These are phyloP conservation scores for Sialia sialis DNA, from an alignment of 2,113 vertebrate genomes.

Conservation along the genomic window DNA sequence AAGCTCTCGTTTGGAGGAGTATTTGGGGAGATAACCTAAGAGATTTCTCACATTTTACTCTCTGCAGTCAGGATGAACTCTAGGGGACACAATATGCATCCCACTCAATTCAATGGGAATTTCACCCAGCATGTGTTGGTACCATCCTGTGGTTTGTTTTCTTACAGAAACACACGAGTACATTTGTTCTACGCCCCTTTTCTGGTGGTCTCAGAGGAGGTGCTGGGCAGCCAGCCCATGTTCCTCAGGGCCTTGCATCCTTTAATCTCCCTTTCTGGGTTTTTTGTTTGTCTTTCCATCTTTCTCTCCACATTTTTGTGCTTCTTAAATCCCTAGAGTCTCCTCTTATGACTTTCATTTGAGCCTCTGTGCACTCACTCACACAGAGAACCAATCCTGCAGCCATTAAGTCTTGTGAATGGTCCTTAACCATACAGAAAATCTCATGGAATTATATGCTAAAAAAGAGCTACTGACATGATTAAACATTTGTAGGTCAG, in stretches of 20 bases:
- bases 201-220: constrained; percentile 30
- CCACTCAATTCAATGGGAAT: constrained; percentile 34
- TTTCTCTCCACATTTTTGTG: constrained; percentile 12
- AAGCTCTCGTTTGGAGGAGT: neutral
- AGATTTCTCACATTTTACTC: constrained; percentile 22
- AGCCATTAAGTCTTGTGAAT: neutral
- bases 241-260: neutral
- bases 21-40: constrained; percentile 32
- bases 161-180: neutral
- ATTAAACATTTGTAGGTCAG: neutral
- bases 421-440: neutral
- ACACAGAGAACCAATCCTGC: neutral
- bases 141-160: neutral
- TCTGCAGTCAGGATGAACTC: neutral
- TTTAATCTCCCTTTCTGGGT: neutral
- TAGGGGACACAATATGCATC: neutral
- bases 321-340: neutral
- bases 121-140: constrained; percentile 12
- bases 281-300: constrained; percentile 50
- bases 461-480: neutral
- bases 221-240: constrained; percentile 40
- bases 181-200: neutral
- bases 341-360: neutral
- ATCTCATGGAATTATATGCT: neutral
- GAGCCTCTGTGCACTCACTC: neutral